Conservation (phyloP, 2,888 invertebrate genomes). For the Orthosia gothica region DNA sequence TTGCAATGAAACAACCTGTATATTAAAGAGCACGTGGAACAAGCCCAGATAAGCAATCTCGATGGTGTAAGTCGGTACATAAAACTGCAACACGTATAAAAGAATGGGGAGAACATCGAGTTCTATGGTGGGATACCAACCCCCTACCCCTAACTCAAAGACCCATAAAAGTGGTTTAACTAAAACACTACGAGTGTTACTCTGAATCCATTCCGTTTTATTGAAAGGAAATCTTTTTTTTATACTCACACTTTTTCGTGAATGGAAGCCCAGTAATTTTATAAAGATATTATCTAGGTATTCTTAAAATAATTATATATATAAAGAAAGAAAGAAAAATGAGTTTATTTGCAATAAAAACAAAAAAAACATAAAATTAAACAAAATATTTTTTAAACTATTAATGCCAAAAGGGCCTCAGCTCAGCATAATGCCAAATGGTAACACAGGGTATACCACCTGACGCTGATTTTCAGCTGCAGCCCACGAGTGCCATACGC, state of each 20-base stretch:
- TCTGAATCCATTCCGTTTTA: constrained; percentile 31
- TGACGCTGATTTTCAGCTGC: no score
- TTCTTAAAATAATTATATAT: background rate
- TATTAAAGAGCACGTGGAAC: background rate
- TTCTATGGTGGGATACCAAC: constrained; percentile 1
- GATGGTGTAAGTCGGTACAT: constrained; percentile 7
- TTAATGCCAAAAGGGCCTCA: no score
- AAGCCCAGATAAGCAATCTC: background rate
- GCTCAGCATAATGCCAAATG: no score
- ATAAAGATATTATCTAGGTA: background rate
- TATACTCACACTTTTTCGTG: background rate
- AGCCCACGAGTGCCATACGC: no score
- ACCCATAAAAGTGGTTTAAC: constrained; percentile 50
- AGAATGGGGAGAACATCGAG: background rate
- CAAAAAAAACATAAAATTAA: no score
- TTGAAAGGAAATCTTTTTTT: constrained; percentile 35
- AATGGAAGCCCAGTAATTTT: background rate
- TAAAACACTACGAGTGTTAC: constrained; percentile 46
- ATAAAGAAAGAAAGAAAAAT: no score
- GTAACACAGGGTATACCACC: no score
- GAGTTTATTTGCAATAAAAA: no score
- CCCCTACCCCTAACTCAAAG: constrained; percentile 44
- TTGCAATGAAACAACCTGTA: background rate
- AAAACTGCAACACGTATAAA: constrained; percentile 16
- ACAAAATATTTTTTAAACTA: no score